phyloP scores from a whole-genome alignment of 30 jellyfish, hydroid and myxozoan genomes.

The Turritopsis dohrnii region DNA sequence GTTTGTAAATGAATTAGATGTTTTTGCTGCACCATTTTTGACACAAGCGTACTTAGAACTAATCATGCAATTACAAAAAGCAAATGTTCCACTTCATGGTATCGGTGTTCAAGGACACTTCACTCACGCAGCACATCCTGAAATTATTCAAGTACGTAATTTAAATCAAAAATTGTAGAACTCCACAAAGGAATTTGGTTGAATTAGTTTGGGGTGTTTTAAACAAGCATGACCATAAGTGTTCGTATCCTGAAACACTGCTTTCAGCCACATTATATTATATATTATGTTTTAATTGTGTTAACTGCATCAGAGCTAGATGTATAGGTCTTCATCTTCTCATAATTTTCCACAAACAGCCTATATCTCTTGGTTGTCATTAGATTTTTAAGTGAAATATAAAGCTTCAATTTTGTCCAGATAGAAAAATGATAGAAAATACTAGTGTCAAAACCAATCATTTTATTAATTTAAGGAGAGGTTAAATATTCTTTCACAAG shows the following conservation, averaged over 20 bases:
- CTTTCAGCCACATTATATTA: too few species aligned
- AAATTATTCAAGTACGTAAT: constrained; percentile 48
- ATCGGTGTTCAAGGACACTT: constrained; percentile 90
- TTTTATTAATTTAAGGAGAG: constrained; percentile 51
- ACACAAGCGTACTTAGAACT: constrained; percentile 82
- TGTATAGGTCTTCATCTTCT: too few species aligned
- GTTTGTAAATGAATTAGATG: constrained; percentile 73
- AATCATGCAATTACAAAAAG: constrained; percentile 35
- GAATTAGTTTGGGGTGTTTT: too few species aligned
- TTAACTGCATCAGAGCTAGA: too few species aligned
- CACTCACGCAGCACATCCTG: constrained; percentile 74
- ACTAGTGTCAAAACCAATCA: background rate
- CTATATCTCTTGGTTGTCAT: too few species aligned
- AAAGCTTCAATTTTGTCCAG: too few species aligned
- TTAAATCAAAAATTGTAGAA: too few species aligned
- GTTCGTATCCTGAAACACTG: too few species aligned
- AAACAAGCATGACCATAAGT: too few species aligned
- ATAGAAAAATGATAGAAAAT: background rate
- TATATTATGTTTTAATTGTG: too few species aligned
- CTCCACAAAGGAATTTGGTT: background rate
- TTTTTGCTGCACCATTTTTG: constrained; percentile 49
- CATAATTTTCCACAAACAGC: too few species aligned
- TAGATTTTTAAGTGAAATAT: too few species aligned
- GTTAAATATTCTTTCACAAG: constrained; percentile 58
- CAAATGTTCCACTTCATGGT: constrained; percentile 54